Evolutionary conservation across 2,113 vertebrate species (phyloP), one percentile per base, ranked within the genome.

Genomic region (Callopanchax toddi): DNA sequence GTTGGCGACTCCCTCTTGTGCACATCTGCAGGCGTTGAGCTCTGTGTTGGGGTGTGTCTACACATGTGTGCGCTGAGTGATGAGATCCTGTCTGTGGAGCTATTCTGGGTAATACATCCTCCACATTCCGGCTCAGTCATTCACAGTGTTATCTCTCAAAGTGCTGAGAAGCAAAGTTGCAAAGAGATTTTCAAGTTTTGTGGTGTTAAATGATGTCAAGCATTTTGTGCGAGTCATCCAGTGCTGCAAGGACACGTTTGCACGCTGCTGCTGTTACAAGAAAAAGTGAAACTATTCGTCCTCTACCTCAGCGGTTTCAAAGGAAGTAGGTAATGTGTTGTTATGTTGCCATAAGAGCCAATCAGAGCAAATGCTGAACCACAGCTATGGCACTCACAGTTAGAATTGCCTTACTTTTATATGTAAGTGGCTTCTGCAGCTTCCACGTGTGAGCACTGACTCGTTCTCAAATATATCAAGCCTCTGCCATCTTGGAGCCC

Each of bases 201-300:
- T 44, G 21, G 20, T 25, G 6, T 59, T 17, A 25, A 56, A 16
- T 60, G 17, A 11, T 52, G 11, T 43, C 56, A 43, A 29, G 1
- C 44, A 11, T 8, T 3, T n/a, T 60, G 58, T 16, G n/a, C n/a
- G 45, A 2, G 20, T 71, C 50, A 21, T 64, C 16, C 22, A 40
- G 21, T 21, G 29, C 11, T 65, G 44, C 39, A 57, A 43, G 43
- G 39, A 70, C 46, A 23, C 59, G 59, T 69, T 67, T 65, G n/a
- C 21, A 51, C 22, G n/a, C 12, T 21, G 16, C 13, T 39, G 43
- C 29, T 17, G 49, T 25, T 37, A 52, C 29, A 59, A 70, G 40
- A 53, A 29, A 83, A 77, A 78, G 59, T 75, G 67, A 83, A 84
- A 86, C 50, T 62, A 22, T 60, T 22, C 16, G 16, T 66, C 53